Evolutionary conservation across 2,888 invertebrate species (phyloP).

Genomic region (Drosophila lacicola): DNA sequence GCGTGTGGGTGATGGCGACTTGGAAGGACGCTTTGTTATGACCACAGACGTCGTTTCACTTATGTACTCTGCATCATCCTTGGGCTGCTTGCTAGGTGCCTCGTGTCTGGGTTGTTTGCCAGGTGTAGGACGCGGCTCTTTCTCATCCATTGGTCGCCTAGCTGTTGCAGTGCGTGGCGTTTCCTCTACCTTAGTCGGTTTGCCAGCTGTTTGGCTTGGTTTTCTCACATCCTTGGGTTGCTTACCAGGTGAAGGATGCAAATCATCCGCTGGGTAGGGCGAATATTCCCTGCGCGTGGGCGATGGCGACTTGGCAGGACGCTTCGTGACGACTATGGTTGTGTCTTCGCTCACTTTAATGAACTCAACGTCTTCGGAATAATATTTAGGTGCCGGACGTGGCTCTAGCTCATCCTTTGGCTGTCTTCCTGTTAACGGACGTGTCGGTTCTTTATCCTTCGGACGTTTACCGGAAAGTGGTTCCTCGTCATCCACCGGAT

Average conservation of each 20-base stretch:
- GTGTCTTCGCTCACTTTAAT: conserved; percentile 53
- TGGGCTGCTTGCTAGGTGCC: conserved; percentile 18
- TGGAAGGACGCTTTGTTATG: conserved; percentile 41
- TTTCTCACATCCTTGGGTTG: conserved; percentile 13
- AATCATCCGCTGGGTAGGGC: conserved; percentile 31
- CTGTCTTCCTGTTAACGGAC: neutral
- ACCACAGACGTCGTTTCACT: conserved; percentile 58
- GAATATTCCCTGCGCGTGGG: conserved; percentile 39
- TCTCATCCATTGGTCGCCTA: conserved; percentile 6
- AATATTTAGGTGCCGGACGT: conserved; percentile 4
- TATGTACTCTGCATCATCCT: conserved; percentile 49
- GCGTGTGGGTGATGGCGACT: conserved; percentile 49
- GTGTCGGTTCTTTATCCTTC: neutral
- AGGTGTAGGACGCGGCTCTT: conserved; percentile 14
- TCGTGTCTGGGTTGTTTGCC: conserved; percentile 20
- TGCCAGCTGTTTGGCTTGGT: conserved; percentile 7
- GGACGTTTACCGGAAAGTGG: neutral
- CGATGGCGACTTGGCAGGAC: conserved; percentile 44
- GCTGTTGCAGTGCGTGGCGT: neutral
- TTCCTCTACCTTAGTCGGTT: neutral
- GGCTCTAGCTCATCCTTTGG: conserved; percentile 5
- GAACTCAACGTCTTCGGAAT: conserved; percentile 36
- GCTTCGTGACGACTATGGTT: conserved; percentile 55
- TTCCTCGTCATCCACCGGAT: neutral
- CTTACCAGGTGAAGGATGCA: neutral